Evolutionary conservation across 2,797 vertebrate genomes (phyloP).

Genomic region (Anguilla marmorata): DNA sequence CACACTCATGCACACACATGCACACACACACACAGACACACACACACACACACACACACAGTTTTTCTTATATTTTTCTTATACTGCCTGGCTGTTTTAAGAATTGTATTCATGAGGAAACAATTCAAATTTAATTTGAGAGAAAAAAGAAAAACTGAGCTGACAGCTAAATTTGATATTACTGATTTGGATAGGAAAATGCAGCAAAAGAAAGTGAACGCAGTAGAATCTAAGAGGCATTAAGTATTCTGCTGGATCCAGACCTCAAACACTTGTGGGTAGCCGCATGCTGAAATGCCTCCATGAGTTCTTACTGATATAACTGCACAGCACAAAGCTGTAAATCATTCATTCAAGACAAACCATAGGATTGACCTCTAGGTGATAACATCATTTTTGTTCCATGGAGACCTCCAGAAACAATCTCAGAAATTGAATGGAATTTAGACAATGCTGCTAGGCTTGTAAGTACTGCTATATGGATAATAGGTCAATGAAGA

Average conservation of each 20-base stretch:
- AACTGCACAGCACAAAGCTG: neutral
- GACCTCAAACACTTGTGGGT: neutral
- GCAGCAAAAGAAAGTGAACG: neutral
- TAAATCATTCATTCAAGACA: constrained; percentile 3
- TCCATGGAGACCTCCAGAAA: constrained; percentile 21
- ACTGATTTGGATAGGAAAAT: neutral
- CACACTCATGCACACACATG: constrained; percentile 53
- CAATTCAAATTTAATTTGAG: constrained; percentile 45
- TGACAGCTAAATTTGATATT: constrained; percentile 6
- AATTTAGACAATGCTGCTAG: neutral
- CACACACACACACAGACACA: constrained; percentile 63
- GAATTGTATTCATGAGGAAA: constrained; percentile 61
- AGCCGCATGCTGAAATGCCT: neutral
- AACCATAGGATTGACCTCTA: constrained; percentile 28
- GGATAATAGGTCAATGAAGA: constrained; percentile 22
- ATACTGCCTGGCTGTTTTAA: constrained; percentile 52
- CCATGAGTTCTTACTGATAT: neutral
- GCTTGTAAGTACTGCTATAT: constrained; percentile 21
- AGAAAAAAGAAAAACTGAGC: constrained; percentile 2
- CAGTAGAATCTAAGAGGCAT: neutral
- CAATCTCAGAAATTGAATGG: constrained; percentile 10
- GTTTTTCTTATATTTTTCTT: constrained; percentile 55
- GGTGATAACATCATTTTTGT: constrained; percentile 19
- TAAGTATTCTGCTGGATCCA: constrained; percentile 3
- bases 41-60: constrained; percentile 59